Evolutionary conservation across 2,888 invertebrate genomes (phyloP).

Genomic region (Dinocampus coccinellae): DNA sequence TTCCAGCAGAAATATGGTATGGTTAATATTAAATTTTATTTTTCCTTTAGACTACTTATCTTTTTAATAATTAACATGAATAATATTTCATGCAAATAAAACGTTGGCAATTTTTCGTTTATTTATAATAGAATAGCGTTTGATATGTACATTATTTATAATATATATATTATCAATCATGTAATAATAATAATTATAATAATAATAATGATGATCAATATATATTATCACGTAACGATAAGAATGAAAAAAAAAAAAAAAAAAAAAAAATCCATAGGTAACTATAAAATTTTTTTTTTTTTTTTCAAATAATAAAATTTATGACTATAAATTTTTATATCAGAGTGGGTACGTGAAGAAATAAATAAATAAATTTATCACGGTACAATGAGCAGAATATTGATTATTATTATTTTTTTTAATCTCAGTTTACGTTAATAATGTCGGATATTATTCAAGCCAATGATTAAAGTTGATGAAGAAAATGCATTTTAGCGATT

Average conservation of each 20-base stretch:
- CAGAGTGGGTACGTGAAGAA: not conserved
- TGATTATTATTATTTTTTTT: too few relatives aligned
- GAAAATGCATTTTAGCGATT: not conserved
- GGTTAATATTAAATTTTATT: not conserved
- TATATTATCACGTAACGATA: conserved; percentile 45
- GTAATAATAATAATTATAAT: conserved; percentile 34
- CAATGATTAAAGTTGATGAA: not conserved
- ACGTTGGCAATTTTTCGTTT: conserved; percentile 38
- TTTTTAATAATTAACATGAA: not conserved
- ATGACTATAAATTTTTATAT: not conserved
- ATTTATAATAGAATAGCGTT: conserved; percentile 65
- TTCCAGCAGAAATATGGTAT: not conserved
- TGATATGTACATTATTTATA: conserved; percentile 67
- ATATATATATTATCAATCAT: conserved; percentile 49
- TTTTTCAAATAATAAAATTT: not conserved
- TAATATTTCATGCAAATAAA: not conserved
- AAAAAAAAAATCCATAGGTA: conserved; percentile 35
- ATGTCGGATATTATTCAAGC: not conserved
- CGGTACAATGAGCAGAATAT: too few relatives aligned
- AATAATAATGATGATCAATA: conserved; percentile 33
- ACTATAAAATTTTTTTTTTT: not conserved
- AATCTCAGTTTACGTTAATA: not conserved
- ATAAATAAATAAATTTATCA: not conserved
- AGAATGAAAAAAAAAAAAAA: conserved; percentile 43
- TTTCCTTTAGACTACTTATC: not conserved